These are phyloP conservation scores for Ibidorhyncha struthersii DNA, from an alignment of 2,113 vertebrate species.

Conservation along the genomic window DNA sequence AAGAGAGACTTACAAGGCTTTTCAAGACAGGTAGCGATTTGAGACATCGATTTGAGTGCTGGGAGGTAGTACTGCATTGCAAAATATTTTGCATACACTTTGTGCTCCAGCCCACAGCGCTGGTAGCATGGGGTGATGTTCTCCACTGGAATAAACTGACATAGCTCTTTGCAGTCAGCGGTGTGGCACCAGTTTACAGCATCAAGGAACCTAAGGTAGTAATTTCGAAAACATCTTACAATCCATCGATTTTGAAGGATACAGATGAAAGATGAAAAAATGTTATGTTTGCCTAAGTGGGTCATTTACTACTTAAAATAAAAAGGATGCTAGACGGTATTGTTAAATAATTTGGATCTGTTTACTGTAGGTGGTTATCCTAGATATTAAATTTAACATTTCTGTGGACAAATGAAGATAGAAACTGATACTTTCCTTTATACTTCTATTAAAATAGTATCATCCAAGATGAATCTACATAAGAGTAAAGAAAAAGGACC, in stretches of 20 bases:
- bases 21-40: background rate
- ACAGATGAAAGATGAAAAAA: background rate
- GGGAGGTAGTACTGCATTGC: background rate
- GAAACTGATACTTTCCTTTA: background rate
- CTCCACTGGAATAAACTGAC: background rate
- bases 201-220: background rate
- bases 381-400: background rate
- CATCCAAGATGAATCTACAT: background rate
- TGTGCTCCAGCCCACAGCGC: background rate
- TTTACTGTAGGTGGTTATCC: background rate
- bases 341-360: background rate
- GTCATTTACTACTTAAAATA: background rate
- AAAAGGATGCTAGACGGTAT: background rate
- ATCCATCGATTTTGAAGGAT: background rate
- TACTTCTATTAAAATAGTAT: background rate
- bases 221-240: background rate
- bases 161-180: background rate
- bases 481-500: background rate
- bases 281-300: background rate
- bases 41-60: background rate
- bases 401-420: background rate
- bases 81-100: background rate
- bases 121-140: accelerated
- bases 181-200: background rate
- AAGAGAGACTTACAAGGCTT: background rate